Base-by-base conservation (phyloP, 2,113 vertebrate genomes). In the Struthidea cinerea region DNA sequence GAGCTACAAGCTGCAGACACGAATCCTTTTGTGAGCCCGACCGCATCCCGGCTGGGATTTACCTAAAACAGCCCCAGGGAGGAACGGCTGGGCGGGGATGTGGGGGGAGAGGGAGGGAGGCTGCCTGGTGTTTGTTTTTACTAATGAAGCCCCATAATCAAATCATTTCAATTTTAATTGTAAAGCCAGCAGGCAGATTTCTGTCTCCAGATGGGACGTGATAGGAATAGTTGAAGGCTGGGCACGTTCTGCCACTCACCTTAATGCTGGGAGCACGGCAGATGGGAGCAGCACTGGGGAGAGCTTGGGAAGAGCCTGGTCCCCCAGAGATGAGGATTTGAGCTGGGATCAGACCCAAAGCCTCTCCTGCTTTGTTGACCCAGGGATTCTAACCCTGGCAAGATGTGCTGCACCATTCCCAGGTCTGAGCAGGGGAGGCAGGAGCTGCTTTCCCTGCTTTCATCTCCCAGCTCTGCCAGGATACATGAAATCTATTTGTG, bases 171-270 rank as follows among this genome's bases (percentile, higher is more conserved):
- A 61, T 95, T 96, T 96, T 96, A 93, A 95, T 95, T 95, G 93
- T 96, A 70, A 94, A 95, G 94, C 94, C 93, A 97, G 94, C 92
- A 96, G 96, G 94, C 92, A 93, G 93, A 93, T 96, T 96, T 96
- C 93, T 97, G 96, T 96, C 93, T 96, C 92, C 94, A 96, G 96
- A 93, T 93, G 93, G 94, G 93, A 90, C n/a, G 57, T 94, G 96
- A 93, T 87, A 94, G 80, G 96, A 94, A 93, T 89, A 57, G 92
- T 57, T 47, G 64, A 90, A 95, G 80, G 86, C 77, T 86, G 70
- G 81, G 91, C 89, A 75, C 3, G 14, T 97, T 95, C 69, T 84
- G 65, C 60, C 1, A 2, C 87, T 96, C 90, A 96, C 94, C 92
- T 93, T 67, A 81, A 3, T 15, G 39, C 55, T 11, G 20, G 64